These are phyloP conservation scores for Horisme vitalbata DNA, from an alignment of 2,888 invertebrate genomes.

Conservation along the genomic window DNA sequence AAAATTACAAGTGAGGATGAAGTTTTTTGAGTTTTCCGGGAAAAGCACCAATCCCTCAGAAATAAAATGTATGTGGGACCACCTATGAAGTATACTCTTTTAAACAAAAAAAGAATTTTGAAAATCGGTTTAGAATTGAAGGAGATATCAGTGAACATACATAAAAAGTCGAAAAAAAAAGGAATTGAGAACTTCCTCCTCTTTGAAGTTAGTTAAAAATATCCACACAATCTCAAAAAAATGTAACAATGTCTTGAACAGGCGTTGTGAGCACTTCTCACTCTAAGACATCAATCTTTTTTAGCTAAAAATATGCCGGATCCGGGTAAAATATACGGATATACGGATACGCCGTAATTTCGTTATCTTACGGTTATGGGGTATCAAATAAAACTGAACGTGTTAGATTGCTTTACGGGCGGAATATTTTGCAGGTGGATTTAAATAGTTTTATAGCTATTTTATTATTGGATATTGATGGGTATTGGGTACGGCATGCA, in stretches of 20 bases:
- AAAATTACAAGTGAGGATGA: too few relatives aligned
- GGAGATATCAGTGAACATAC: too few relatives aligned
- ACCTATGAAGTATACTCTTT: too few relatives aligned
- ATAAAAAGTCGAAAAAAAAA: too few relatives aligned
- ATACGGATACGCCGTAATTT: conserved; percentile 35
- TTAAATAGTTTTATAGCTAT: conserved; percentile 19
- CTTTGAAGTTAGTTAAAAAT: too few relatives aligned
- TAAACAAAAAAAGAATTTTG: too few relatives aligned
- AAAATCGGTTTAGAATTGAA: too few relatives aligned
- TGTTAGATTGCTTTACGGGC: conserved; percentile 24
- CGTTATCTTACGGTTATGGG: conserved; percentile 33
- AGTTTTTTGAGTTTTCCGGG: too few relatives aligned
- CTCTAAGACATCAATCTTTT: conserved; percentile 16
- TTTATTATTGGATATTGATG: neutral
- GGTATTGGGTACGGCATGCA: neutral
- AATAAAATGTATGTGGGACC: too few relatives aligned
- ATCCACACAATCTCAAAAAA: too few relatives aligned
- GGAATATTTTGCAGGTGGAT: conserved; percentile 20
- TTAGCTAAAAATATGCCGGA: conserved; percentile 30
- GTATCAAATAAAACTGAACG: conserved; percentile 33
- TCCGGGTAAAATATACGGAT: conserved; percentile 35
- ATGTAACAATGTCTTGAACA: neutral
- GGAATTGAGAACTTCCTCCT: too few relatives aligned
- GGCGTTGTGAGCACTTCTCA: neutral
- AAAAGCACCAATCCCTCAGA: too few relatives aligned